These are phyloP conservation scores for Gonioctena quinquepunctata DNA, from an alignment of 1,140 invertebrate genomes.

Conservation along the genomic window DNA sequence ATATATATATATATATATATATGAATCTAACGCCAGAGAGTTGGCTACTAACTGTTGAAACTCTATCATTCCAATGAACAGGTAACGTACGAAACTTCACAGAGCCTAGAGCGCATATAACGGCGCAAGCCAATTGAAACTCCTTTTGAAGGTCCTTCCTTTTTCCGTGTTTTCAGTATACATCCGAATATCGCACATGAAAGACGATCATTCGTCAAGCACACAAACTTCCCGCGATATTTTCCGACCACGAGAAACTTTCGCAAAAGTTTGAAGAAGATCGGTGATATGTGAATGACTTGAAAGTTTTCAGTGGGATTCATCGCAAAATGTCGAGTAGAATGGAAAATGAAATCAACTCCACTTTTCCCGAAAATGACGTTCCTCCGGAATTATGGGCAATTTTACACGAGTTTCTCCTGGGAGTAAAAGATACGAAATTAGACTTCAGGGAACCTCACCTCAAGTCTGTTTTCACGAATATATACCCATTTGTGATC, in stretches of 20 bases:
- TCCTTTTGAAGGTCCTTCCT: neutral
- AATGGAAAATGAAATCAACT: neutral
- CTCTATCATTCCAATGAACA: too few species aligned
- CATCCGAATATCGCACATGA: neutral
- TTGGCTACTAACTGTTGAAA: too few species aligned
- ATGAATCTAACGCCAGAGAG: too few species aligned
- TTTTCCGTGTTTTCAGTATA: neutral
- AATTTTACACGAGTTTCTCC: slow-evolving; percentile 42
- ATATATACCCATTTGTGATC: slow-evolving; percentile 67
- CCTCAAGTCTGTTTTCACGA: slow-evolving; percentile 57
- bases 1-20: too few species aligned
- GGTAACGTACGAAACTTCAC: too few species aligned
- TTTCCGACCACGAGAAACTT: neutral
- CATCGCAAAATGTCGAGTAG: neutral
- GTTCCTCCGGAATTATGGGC: slow-evolving; percentile 32
- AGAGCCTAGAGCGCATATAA: neutral
- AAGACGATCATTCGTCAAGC: neutral
- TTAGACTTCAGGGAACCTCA: slow-evolving; percentile 56
- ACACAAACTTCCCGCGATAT: neutral
- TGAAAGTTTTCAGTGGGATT: neutral
- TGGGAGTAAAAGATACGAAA: slow-evolving; percentile 33
- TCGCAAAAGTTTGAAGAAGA: too few species aligned
- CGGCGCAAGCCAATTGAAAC: neutral
- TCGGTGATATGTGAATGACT: neutral
- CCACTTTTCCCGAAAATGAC: neutral